Evolutionary conservation across 2,113 vertebrate species (phyloP).

Genomic region (Phrynosoma blainvillii): DNA sequence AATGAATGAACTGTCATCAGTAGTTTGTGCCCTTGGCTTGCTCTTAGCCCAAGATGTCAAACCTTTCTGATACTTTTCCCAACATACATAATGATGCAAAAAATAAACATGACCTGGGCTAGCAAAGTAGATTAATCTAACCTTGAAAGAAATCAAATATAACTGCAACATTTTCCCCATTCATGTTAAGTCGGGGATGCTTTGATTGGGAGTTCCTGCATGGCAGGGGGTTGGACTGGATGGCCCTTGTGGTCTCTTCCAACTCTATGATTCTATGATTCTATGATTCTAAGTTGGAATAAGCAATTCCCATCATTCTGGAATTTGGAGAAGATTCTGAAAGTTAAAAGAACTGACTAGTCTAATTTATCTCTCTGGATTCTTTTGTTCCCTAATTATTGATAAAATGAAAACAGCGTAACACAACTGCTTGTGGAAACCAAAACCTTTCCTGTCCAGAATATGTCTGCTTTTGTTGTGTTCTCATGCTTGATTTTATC

Average conservation of each 20-base stretch:
- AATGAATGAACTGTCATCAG: not conserved
- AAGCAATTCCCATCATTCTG: not conserved
- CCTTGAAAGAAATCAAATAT: not conserved
- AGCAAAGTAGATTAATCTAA: too few species aligned
- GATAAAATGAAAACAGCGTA: not conserved
- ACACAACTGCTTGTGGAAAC: slow-evolving; percentile 8
- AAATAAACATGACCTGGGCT: too few species aligned
- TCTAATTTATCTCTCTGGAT: not conserved
- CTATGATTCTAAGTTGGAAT: too few species aligned
- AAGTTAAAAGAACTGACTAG: not conserved
- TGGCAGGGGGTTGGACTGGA: too few species aligned
- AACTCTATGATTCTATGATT: too few species aligned
- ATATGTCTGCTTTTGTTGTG: not conserved
- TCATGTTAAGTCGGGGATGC: too few species aligned
- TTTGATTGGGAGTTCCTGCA: too few species aligned
- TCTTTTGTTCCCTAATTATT: slow-evolving; percentile 32
- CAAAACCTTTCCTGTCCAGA: not conserved
- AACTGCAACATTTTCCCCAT: not conserved
- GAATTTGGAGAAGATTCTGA: not conserved
- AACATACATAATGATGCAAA: not conserved
- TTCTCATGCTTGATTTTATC: not conserved
- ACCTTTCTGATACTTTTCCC: not conserved
- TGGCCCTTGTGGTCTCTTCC: too few species aligned
- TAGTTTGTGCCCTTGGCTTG: not conserved
- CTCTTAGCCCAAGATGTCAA: not conserved